Percentiles rank a stretch among this genome's conserved stretches.
Evolutionary conservation across 2,888 invertebrate genomes (phyloP).

Genomic region (Parnassius mnemosyne): DNA sequence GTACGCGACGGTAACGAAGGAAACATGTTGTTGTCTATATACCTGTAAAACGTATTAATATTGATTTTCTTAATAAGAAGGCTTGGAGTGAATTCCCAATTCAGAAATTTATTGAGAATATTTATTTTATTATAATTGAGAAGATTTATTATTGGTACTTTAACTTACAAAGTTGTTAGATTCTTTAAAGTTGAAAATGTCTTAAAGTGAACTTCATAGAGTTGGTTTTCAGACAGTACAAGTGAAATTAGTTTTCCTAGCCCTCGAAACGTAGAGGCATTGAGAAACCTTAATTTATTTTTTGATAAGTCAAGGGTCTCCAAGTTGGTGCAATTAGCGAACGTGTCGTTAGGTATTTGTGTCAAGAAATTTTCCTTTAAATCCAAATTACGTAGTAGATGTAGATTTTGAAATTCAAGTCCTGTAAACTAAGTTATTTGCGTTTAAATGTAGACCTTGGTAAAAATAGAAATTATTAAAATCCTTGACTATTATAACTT

Average conservation of each 20-base stretch:
- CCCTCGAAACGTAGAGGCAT: constrained; percentile 81
- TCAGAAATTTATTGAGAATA: too few species aligned
- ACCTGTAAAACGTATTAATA: constrained; percentile 71
- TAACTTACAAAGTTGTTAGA: constrained; percentile 85
- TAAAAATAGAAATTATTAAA: background rate
- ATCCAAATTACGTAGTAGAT: constrained; percentile 82
- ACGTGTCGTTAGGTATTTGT: constrained; percentile 78
- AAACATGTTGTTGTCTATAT: constrained; percentile 87
- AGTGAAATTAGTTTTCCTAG: constrained; percentile 83
- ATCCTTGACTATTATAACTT: background rate
- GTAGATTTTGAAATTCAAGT: constrained; percentile 78
- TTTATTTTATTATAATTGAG: too few species aligned
- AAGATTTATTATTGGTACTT: background rate
- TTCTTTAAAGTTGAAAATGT: constrained; percentile 83
- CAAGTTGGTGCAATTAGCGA: constrained; percentile 77
- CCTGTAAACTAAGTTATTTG: constrained; percentile 73
- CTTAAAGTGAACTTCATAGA: constrained; percentile 82
- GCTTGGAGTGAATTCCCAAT: background rate
- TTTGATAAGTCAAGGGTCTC: constrained; percentile 85
- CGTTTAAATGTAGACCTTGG: background rate
- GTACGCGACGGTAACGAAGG: constrained; percentile 84
- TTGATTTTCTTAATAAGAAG: background rate
- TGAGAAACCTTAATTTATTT: constrained; percentile 83
- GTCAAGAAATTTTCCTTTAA: constrained; percentile 84
- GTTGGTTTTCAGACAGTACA: constrained; percentile 85